Evolutionary conservation across 2,797 vertebrate species (phyloP).

Genomic region (Lycodopsis pacificus): DNA sequence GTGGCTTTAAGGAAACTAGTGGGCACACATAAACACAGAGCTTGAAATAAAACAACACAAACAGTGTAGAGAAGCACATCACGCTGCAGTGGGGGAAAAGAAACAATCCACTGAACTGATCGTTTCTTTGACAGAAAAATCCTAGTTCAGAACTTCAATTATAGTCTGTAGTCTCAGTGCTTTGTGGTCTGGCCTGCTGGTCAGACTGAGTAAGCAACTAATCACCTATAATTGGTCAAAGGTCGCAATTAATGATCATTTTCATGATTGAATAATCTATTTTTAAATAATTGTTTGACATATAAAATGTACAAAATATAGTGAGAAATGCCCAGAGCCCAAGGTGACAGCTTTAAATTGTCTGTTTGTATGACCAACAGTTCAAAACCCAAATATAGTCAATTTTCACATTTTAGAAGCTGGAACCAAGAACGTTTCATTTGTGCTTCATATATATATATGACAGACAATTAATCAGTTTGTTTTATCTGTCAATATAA

Average conservation of each 20-base stretch:
- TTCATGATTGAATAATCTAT: constrained; percentile 31
- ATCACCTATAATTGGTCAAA: constrained; percentile 14
- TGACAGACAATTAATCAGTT: background rate
- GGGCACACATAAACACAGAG: constrained; percentile 59
- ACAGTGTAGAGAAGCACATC: constrained; percentile 55
- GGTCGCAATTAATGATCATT: constrained; percentile 34
- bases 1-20: constrained; percentile 67
- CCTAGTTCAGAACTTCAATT: background rate
- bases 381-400: constrained; percentile 26
- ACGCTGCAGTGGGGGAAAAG: constrained; percentile 53
- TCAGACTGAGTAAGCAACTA: constrained; percentile 25
- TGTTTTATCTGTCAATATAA: background rate
- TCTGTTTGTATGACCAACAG: constrained; percentile 23
- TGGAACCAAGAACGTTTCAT: background rate
- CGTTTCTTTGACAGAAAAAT: constrained; percentile 31
- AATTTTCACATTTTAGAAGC: constrained; percentile 25
- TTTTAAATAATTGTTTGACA: constrained; percentile 15
- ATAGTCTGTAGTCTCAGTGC: constrained; percentile 10
- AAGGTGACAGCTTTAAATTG: background rate
- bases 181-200: constrained; percentile 37
- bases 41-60: constrained; percentile 57
- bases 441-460: constrained; percentile 1
- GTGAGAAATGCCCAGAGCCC: background rate
- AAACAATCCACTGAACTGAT: constrained; percentile 35
- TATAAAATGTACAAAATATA: constrained; percentile 9